Evolutionary conservation across 2,888 invertebrate species (phyloP).

Genomic region (Stenodera caucasica): DNA sequence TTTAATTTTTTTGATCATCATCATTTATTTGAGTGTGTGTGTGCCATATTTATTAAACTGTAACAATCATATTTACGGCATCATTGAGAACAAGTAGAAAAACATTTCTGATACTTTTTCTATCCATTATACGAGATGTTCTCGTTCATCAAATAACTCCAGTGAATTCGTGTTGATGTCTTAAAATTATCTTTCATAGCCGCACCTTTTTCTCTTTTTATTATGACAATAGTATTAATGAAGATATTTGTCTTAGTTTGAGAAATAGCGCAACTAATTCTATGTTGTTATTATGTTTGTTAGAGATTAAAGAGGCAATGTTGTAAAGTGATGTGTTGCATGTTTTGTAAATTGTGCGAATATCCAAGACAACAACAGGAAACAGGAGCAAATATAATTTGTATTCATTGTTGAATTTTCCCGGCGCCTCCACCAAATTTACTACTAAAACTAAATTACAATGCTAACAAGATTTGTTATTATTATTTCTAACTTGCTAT

Average conservation of each 20-base stretch:
- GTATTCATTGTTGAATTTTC: not conserved
- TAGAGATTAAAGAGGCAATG: not conserved
- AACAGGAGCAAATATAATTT: not conserved
- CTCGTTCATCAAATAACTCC: no score
- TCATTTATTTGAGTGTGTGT: no score
- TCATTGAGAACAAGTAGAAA: no score
- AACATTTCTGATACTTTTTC: no score
- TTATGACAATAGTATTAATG: not conserved
- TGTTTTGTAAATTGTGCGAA: not conserved
- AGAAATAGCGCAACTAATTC: not conserved
- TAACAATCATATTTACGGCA: no score
- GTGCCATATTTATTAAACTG: no score
- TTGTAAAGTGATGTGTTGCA: not conserved
- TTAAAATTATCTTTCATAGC: no score
- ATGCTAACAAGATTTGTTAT: not conserved
- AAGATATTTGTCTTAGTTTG: not conserved
- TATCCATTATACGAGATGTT: no score
- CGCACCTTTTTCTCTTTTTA: not conserved
- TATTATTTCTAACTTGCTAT: not conserved
- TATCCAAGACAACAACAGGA: not conserved
- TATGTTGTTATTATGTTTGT: not conserved
- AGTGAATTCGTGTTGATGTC: no score
- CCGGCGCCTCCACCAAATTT: conserved; percentile 4
- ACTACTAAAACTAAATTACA: not conserved
- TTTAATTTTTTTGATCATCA: no score